Conservation (phyloP, 1,140 invertebrate genomes). For the Aricia agestis region DNA sequence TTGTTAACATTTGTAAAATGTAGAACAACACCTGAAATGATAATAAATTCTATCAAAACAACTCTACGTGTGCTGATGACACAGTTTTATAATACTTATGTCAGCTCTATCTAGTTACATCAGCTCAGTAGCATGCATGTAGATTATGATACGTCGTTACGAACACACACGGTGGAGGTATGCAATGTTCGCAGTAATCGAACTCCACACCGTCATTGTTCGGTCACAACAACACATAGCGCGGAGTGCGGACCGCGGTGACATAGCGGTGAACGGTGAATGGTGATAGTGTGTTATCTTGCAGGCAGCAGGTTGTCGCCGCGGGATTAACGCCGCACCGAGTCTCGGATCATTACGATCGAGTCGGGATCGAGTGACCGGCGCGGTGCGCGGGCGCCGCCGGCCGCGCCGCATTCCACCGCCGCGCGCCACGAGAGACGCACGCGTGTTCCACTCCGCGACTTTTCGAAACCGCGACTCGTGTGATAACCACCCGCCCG, state of each 20-base stretch:
- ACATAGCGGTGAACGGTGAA: too few relatives aligned
- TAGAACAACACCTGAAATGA: neutral
- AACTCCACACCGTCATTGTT: neutral
- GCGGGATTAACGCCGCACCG: slow-evolving; percentile 35
- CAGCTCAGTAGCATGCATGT: neutral
- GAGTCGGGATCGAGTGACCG: slow-evolving; percentile 48
- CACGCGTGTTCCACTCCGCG: slow-evolving; percentile 27
- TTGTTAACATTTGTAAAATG: neutral
- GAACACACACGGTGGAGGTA: neutral
- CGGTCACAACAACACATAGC: too few relatives aligned
- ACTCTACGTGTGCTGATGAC: neutral
- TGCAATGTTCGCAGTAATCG: too few relatives aligned
- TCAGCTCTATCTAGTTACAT: neutral
- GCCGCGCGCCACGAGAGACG: slow-evolving; percentile 33
- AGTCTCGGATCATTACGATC: slow-evolving; percentile 46
- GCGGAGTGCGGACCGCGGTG: too few relatives aligned
- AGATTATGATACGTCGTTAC: too few relatives aligned
- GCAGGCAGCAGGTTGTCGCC: slow-evolving; percentile 32
- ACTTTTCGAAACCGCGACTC: slow-evolving; percentile 38
- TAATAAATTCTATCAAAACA: neutral
- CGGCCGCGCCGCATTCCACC: slow-evolving; percentile 40
- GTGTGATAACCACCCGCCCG: slow-evolving; percentile 34
- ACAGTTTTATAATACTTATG: neutral
- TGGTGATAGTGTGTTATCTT: slow-evolving; percentile 18
- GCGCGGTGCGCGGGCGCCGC: slow-evolving; percentile 32